These are phyloP conservation scores for Parelbella ahira DNA, from an alignment of 2,888 invertebrate genomes.

Conservation along the genomic window DNA sequence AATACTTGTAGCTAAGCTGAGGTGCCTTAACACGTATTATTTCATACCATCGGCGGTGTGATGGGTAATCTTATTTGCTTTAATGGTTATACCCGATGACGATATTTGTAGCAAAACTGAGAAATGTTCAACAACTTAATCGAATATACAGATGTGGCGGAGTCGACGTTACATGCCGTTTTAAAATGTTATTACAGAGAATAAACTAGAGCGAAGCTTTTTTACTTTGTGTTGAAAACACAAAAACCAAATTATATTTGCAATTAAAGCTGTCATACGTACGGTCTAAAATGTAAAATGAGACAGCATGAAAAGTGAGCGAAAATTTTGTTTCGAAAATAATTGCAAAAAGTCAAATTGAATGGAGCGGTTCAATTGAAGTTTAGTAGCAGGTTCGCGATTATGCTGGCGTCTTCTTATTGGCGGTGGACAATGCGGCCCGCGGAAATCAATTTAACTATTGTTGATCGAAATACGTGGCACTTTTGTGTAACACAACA, in stretches of 20 bases:
- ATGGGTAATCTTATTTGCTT: slow-evolving; percentile 40
- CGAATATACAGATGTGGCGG: too few relatives aligned
- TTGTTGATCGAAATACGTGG: slow-evolving; percentile 25
- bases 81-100: slow-evolving; percentile 6
- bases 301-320: too few relatives aligned
- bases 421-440: slow-evolving; percentile 27
- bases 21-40: slow-evolving; percentile 52
- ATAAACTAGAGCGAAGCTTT: too few relatives aligned
- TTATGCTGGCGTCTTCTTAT: slow-evolving; percentile 21
- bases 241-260: too few relatives aligned
- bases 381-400: slow-evolving; percentile 16
- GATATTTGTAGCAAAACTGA: too few relatives aligned
- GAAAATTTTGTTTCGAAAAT: slow-evolving; percentile 5
- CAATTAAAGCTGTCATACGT: too few relatives aligned
- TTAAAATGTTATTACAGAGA: too few relatives aligned
- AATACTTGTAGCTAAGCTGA: slow-evolving; percentile 34
- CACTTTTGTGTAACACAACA: slow-evolving; percentile 28
- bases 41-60: slow-evolving; percentile 51
- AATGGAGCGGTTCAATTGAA: slow-evolving; percentile 4
- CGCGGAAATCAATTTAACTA: slow-evolving; percentile 26
- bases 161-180: too few relatives aligned
- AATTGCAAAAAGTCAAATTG: slow-evolving; percentile 17
- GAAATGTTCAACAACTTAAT: too few relatives aligned
- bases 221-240: too few relatives aligned
- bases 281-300: too few relatives aligned